These are phyloP conservation scores for Spheniscus humboldti DNA, from an alignment of 2,797 vertebrate genomes.

Conservation along the genomic window DNA sequence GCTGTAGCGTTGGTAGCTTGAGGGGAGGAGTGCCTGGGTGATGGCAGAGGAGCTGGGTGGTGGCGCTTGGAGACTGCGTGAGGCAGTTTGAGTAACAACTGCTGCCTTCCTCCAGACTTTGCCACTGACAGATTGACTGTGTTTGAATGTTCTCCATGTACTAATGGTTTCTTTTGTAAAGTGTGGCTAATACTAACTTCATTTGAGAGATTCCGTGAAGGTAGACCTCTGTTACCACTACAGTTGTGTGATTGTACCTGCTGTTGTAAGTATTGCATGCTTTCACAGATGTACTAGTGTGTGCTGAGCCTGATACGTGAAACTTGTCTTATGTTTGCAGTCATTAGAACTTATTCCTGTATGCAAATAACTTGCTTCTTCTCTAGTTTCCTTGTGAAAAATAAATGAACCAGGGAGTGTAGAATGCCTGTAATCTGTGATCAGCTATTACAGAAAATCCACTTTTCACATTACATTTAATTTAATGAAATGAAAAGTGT, in stretches of 20 bases:
- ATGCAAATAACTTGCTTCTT: slow-evolving; percentile 6
- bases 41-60: not conserved
- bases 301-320: not conserved
- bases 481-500: slow-evolving; percentile 33
- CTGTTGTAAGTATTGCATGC: not conserved
- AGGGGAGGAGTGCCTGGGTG: not conserved
- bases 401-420: not conserved
- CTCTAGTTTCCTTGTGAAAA: slow-evolving; percentile 3
- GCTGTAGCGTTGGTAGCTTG: not conserved
- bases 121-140: not conserved
- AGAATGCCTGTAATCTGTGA: slow-evolving; percentile 29
- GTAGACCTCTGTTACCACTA: not conserved
- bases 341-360: not conserved
- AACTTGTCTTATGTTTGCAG: not conserved
- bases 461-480: slow-evolving; percentile 29
- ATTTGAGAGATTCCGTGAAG: not conserved
- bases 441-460: slow-evolving; percentile 31
- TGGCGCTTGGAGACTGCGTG: not conserved
- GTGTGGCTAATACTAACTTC: not conserved
- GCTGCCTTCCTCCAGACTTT: not conserved
- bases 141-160: not conserved
- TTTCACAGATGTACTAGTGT: not conserved
- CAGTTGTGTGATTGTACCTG: not conserved
- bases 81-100: not conserved
- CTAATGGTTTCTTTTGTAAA: not conserved